A percentile compares a stretch with the other conserved stretches of the same genome.
These are phyloP conservation scores for Lophochroa leadbeateri DNA, from an alignment of 2,113 vertebrate species.

Conservation along the genomic window DNA sequence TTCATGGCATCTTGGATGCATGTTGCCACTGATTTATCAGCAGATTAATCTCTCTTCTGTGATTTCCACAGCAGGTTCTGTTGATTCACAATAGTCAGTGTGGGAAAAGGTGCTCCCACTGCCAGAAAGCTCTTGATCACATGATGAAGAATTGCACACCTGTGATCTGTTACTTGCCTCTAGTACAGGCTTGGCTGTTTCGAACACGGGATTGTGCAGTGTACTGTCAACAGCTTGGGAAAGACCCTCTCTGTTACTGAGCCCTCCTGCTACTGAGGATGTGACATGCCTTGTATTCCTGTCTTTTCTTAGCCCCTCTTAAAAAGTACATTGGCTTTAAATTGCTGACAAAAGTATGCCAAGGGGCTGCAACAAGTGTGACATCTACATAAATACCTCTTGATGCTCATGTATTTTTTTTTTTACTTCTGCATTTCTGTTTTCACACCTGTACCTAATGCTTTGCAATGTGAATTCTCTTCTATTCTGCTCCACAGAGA, in stretches of 20 bases:
- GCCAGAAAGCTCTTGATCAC: background rate
- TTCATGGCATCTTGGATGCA: background rate
- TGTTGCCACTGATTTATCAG: background rate
- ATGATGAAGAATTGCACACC: background rate
- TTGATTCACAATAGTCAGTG: background rate
- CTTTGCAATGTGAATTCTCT: background rate
- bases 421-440: background rate
- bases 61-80: background rate
- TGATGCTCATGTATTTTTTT: background rate
- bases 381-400: background rate
- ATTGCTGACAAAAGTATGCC: background rate
- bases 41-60: background rate
- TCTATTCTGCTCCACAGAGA: background rate
- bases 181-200: background rate
- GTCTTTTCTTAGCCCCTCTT: background rate
- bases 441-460: background rate
- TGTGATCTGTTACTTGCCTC: background rate
- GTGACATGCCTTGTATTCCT: background rate
- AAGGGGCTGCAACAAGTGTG: background rate
- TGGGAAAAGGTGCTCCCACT: background rate
- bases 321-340: background rate
- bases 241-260: background rate
- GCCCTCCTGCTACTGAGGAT: background rate
- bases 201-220: background rate
- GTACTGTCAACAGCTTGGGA: background rate